phyloP scores from a whole-genome alignment of 2,888 invertebrate species.

The Fragum sueziense region DNA sequence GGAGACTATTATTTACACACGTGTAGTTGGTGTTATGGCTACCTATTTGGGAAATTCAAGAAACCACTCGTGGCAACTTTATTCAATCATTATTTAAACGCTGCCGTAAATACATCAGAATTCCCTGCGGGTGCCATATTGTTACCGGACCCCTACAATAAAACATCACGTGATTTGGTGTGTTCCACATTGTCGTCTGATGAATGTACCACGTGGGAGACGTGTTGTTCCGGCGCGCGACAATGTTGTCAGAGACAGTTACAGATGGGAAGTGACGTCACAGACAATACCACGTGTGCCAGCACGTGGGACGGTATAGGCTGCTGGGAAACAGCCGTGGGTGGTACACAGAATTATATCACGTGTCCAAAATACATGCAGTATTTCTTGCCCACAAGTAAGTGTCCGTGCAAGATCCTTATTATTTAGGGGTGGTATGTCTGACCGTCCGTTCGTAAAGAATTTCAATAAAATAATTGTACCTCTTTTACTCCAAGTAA shows the following conservation, averaged over 20 bases:
- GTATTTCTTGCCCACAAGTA: conserved; percentile 54
- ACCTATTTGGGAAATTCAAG: conserved; percentile 25
- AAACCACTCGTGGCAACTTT: conserved; percentile 4
- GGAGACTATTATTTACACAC: conserved; percentile 33
- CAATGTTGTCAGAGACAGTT: conserved; percentile 33
- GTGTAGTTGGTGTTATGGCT: conserved; percentile 50
- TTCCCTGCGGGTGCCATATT: conserved; percentile 14
- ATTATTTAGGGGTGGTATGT: not conserved
- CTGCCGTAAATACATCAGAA: conserved; percentile 10
- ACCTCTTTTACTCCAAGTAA: no score
- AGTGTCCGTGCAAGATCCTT: not conserved
- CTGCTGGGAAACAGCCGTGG: conserved; percentile 39
- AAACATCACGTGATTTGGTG: conserved; percentile 12
- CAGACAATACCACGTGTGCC: conserved; percentile 29
- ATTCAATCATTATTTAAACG: conserved; percentile 10
- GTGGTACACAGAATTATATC: conserved; percentile 34
- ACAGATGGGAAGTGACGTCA: not conserved
- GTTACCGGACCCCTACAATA: conserved; percentile 35
- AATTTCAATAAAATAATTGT: no score
- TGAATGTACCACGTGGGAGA: conserved; percentile 42
- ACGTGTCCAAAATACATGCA: conserved; percentile 49
- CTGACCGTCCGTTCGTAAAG: not conserved
- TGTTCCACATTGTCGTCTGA: conserved; percentile 36
- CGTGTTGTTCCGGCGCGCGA: conserved; percentile 34
- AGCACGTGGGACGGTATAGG: conserved; percentile 53